Base-by-base conservation (phyloP, 2,888 invertebrate genomes). In the Endotricha flammealis region DNA sequence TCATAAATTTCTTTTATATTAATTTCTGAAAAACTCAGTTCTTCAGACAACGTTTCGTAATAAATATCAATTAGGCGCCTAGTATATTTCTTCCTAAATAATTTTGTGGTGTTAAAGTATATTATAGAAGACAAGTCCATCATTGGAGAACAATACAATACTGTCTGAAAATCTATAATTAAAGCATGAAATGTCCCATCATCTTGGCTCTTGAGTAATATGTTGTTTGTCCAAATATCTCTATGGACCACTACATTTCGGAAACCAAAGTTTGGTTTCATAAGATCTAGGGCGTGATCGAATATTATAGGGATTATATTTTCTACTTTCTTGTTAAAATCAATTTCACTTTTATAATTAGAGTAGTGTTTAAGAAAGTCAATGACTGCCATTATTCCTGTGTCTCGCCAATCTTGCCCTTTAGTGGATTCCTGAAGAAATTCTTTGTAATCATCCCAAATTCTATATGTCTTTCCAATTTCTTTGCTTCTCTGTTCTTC, bases 131-230 rank as follows among this genome's bases (percentile, higher is more conserved):
- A 74, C 7, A 91, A 55, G 51, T 93, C 93, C 32, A 91, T 74
- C 50, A 90, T 88, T 0, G 92, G 91, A 0, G 92, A 89, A 3
- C 87, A 80, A 53, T 93, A 93, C 7, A 92, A 66, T 0, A 89
- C 82, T 29, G 92, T 78, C 64, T 93, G 93, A 54, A 88, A 93
- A 62, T 93, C 93, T 3, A 93, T 88, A 17, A 93, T 60, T 14
- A 90, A 56, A 23, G 89, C 87, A 1, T 88, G 71, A 1, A 79
- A 78, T 4, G 54, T 55, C 0, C 71, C 67, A 16, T 73, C 51
- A 9, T 64, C 42, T 2, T 56, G 38, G 25, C 55, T 61, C 48
- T 75, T 80, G 11, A 90, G 76, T 63, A 91, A 82, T 28, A 90
- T 71, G 51, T 91, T 91, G 53, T 91, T 91, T 0, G 79, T 70